These are phyloP conservation scores for Crotalus helleri DNA, from an alignment of 2,113 vertebrate species.

Conservation along the genomic window DNA sequence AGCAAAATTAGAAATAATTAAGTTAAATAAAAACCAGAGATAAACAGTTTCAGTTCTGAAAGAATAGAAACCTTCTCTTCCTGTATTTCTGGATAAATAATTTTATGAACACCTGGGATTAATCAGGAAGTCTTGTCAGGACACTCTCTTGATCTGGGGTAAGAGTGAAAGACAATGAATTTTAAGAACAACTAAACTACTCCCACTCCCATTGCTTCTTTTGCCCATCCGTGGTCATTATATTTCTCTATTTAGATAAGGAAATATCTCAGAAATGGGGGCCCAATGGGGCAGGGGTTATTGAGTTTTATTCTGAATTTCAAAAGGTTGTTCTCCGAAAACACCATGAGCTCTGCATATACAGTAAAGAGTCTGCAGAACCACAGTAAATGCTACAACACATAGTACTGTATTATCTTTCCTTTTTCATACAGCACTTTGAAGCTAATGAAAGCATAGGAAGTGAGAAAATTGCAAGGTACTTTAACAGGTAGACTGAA, in stretches of 20 bases:
- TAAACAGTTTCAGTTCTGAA: too few relatives aligned
- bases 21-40: background rate
- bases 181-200: background rate
- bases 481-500: background rate
- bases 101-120: constrained; percentile 12
- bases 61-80: background rate
- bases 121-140: constrained; percentile 7
- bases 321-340: background rate
- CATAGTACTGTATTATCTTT: background rate
- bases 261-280: background rate
- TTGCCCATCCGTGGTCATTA: background rate
- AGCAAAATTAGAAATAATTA: background rate
- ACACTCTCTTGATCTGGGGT: background rate
- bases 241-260: background rate
- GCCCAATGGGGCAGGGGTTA: background rate
- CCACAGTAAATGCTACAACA: background rate
- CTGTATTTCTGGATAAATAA: constrained; percentile 3
- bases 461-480: background rate
- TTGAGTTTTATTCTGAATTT: background rate
- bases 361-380: background rate
- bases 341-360: background rate
- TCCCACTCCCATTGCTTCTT: background rate
- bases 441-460: background rate
- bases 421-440: background rate
- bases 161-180: background rate